Evolutionary conservation across 1,140 invertebrate species (phyloP), one percentile per base, ranked within the genome.

Genomic region (Drosophila elegans): DNA sequence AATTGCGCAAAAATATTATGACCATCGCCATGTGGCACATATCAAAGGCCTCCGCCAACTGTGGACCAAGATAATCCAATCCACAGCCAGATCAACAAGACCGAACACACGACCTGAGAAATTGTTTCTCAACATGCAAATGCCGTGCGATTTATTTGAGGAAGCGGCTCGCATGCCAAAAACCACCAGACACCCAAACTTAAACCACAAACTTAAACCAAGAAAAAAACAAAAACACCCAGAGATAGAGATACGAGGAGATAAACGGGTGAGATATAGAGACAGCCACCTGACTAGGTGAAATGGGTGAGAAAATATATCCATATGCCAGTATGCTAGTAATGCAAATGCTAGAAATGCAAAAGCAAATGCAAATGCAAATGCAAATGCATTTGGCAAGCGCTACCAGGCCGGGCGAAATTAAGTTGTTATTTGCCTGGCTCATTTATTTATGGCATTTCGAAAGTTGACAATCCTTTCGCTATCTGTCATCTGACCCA

Each of bases 1-100:
- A 84, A 88, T 88, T 88, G 83, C 83, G 84, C 84, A 88, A 88
- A 88, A 88, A 88, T 88, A 89, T 88, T 88, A 88, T 84, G 84
- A 89, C 80, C 84, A 80, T 80, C 84, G 80, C 59, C 84, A 73
- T 85, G 81, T 83, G 80, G 80, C 64, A 76, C 67, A 82, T 82
- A 83, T 85, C 82, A 85, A 88, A 85, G 82, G 82, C 82, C 74
- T 72, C 67, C 78, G 68, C 55, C 46, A 42, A 68, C 38, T 69
- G 10, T 69, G 63, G 63, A 29, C 67, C 67, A 41, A 56, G 68
- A 71, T 71, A 71, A 38, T 72, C 36, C 68, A 44, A 38, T 21
- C 52, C 29, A 27, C 63, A 64, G 63, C 77, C 53, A 69, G 67
- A 82, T 72, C 80, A 79, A 78, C 48, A 42, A 66, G 53, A 45